phyloP scores from a whole-genome alignment of 2,113 vertebrate species.

The Trachemys scripta region DNA sequence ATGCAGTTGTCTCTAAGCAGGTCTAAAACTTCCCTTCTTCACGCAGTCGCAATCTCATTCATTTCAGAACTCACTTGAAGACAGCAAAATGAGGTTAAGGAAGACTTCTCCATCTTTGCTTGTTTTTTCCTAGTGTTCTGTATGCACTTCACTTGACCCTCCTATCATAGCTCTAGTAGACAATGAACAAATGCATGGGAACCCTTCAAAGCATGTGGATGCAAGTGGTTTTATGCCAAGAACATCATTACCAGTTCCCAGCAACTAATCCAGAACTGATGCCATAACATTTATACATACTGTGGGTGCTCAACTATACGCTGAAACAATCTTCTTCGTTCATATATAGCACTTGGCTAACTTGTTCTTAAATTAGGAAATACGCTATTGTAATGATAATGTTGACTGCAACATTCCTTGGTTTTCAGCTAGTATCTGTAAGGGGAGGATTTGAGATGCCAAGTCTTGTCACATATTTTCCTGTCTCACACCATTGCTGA shows the following conservation, averaged over 20 bases:
- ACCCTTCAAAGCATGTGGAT: conserved; percentile 60
- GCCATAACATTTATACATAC: conserved; percentile 70
- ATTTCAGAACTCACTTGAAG: conserved; percentile 28
- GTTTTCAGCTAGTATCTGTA: conserved; percentile 68
- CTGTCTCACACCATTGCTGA: conserved; percentile 66
- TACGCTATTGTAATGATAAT: conserved; percentile 61
- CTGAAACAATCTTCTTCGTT: conserved; percentile 16
- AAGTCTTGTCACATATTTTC: conserved; percentile 70
- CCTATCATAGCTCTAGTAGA: conserved; percentile 48
- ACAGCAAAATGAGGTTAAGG: background rate
- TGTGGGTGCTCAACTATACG: conserved; percentile 55
- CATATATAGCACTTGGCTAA: conserved; percentile 37
- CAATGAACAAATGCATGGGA: conserved; percentile 59
- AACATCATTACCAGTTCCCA: conserved; percentile 66
- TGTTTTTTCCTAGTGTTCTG: conserved; percentile 4
- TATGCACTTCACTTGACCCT: conserved; percentile 58
- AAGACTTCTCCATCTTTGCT: conserved; percentile 17
- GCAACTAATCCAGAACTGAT: conserved; percentile 61
- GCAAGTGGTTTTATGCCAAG: conserved; percentile 55
- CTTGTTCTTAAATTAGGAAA: conserved; percentile 52
- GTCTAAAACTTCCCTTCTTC: background rate
- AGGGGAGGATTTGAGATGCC: conserved; percentile 15
- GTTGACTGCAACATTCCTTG: conserved; percentile 53
- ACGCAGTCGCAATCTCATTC: background rate
- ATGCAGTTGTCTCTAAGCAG: background rate